Percentiles rank a stretch among this genome's conserved stretches.
Evolutionary conservation across 2,797 vertebrate species (phyloP).

Genomic region (Pipistrellus pipistrellus): DNA sequence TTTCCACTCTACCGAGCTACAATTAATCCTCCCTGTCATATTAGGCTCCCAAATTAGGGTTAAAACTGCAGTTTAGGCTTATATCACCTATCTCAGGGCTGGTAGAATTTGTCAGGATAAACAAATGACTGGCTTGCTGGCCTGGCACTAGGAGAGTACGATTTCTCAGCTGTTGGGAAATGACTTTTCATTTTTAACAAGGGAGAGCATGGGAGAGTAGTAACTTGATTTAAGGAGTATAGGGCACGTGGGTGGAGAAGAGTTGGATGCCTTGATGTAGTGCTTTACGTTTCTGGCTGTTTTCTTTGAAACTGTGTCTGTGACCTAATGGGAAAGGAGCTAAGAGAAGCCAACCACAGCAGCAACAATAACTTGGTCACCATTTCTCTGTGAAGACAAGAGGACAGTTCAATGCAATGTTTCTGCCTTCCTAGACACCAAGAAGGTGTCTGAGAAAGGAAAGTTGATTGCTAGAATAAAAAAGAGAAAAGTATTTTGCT

Average conservation of each 20-base stretch:
- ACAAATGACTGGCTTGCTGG: slow-evolving; percentile 39
- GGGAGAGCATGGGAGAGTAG: neutral
- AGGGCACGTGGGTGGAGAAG: neutral
- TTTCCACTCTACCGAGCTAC: slow-evolving; percentile 5
- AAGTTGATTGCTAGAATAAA: neutral
- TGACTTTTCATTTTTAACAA: neutral
- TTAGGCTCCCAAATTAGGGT: neutral
- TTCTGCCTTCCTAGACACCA: neutral
- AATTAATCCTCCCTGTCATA: slow-evolving; percentile 39
- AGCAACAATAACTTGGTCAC: neutral
- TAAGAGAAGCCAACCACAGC: neutral
- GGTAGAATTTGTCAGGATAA: slow-evolving; percentile 52
- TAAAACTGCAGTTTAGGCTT: slow-evolving; percentile 48
- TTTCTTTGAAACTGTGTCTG: neutral
- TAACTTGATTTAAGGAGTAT: neutral
- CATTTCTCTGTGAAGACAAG: neutral
- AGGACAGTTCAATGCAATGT: neutral
- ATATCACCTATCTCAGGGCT: neutral
- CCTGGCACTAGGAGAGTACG: neutral
- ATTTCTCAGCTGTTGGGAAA: neutral
- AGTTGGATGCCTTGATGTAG: neutral
- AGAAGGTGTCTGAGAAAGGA: neutral
- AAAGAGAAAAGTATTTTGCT: neutral
- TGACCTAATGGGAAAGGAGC: neutral
- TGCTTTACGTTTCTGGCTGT: neutral